A percentile compares a stretch with the other conserved stretches of the same genome.
Conservation (phyloP, 2,113 vertebrate species). For the Pelecanus crispus region DNA sequence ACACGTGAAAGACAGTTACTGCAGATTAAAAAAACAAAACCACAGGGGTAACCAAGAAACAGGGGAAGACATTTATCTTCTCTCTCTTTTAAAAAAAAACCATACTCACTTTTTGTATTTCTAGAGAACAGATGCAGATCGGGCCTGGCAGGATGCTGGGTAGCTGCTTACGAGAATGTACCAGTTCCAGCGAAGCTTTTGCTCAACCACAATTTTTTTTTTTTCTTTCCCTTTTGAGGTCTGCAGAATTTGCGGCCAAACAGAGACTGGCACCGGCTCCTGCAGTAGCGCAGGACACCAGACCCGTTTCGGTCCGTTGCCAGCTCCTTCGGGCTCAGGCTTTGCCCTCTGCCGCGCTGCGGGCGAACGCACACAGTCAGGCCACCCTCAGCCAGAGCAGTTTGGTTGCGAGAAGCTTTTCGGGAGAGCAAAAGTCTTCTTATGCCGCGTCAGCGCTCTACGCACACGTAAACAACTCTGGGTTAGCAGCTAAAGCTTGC, state of each 20-base stretch:
- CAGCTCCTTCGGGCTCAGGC: accelerated
- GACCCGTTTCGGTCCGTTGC: accelerated
- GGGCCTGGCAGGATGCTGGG: neutral
- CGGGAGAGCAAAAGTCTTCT: accelerated
- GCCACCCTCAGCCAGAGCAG: neutral
- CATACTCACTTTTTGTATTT: accelerated
- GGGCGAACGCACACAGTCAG: accelerated
- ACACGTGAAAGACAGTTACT: neutral
- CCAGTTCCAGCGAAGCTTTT: accelerated
- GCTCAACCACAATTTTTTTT: neutral
- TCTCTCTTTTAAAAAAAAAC: accelerated
- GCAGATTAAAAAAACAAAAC: neutral
- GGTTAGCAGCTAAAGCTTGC: neutral
- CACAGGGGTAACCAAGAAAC: neutral
- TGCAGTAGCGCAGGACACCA: accelerated
- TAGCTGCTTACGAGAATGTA: accelerated
- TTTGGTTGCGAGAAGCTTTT: accelerated
- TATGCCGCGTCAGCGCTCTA: too few species aligned
- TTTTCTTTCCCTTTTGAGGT: neutral
- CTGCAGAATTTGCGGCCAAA: accelerated
- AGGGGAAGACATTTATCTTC: neutral
- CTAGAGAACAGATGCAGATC: neutral
- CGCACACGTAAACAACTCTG: neutral
- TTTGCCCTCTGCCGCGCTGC: neutral
- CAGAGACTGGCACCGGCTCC: accelerated